Evolutionary conservation across 2,888 invertebrate species (phyloP), one percentile per base, ranked within the genome.

Genomic region (Pteria penguin): DNA sequence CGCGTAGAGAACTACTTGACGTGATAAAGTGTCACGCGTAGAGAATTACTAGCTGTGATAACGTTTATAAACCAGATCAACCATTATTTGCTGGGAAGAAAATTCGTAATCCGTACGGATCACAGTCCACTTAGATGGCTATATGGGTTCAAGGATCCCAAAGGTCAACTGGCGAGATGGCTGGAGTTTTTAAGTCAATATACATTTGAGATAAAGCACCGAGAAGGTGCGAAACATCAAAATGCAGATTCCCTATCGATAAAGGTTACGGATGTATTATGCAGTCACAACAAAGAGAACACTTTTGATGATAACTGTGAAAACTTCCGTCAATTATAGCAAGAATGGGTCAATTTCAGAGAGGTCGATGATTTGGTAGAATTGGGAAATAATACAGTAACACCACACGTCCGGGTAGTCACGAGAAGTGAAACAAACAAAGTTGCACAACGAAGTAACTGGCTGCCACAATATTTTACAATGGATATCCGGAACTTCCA

Each of bases 131-230:
- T 58, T 1, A 58, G 22, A 22, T 58, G 58, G 58, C n/a, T 58
- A n/a, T 24, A 18, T 24, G 58, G 58, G 11, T 58, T 58, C 62
- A 62, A 29, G 22, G 62, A 1, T 24, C 62, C 62, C 27, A 5
- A 26, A 14, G 62, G 62, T 14, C 62, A 62, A 22, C 22, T 62
- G 32, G 62, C 62, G 8, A 11, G 62, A 18, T 62, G 62, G 62
- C 1, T 1, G 11, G 62, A 62, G 62, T 22, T 31, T 31, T 24
- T 66, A n/a, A 66, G 66, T 27, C 66, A 66, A 27, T 66, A 66
- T 24, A 1, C 45, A n/a, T 4, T 66, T n/a, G 27, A n/a, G 0
- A 27, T 66, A 5, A 1, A 66, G n/a, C 66, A 66, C 27, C 33
- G 52, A 27, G 31, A 27, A n/a, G 66, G 66, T 5, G 24, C 8